Conservation (phyloP, 2,113 vertebrate genomes). For the Zingel zingel region DNA sequence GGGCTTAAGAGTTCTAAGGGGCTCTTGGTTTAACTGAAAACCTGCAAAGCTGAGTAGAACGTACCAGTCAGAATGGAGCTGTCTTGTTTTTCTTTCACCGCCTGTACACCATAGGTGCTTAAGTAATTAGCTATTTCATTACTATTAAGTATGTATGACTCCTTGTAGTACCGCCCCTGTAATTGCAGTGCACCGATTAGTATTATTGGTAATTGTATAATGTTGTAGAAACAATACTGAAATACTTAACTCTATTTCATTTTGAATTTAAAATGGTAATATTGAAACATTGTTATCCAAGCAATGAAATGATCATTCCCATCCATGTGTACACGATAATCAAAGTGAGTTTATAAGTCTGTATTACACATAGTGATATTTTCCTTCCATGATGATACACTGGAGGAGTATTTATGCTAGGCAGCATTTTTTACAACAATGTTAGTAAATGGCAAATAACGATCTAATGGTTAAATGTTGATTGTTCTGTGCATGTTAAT, state of each 20-base stretch:
- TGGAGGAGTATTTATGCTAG: background rate
- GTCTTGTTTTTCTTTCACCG: conserved; percentile 33
- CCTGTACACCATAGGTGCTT: conserved; percentile 28
- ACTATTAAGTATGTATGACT: conserved; percentile 39
- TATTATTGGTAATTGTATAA: conserved; percentile 55
- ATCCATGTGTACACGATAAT: conserved; percentile 24
- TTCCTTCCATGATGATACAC: conserved; percentile 13
- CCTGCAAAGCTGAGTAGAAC: conserved; percentile 12
- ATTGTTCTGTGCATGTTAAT: conserved; percentile 46
- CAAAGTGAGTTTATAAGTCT: conserved; percentile 21
- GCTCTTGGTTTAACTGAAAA: conserved; percentile 37
- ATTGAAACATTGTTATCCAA: conserved; percentile 27
- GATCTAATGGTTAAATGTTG: conserved; percentile 49
- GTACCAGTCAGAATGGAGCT: conserved; percentile 20
- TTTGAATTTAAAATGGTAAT: conserved; percentile 33
- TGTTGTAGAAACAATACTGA: conserved; percentile 46
- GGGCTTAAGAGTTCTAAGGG: conserved; percentile 17
- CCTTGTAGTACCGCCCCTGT: conserved; percentile 52
- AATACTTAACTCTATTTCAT: conserved; percentile 31
- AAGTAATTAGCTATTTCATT: conserved; percentile 60
- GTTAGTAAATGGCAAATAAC: conserved; percentile 73
- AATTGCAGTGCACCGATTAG: conserved; percentile 59
- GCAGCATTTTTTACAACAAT: conserved; percentile 16
- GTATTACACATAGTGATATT: conserved; percentile 23
- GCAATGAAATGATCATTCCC: conserved; percentile 27